A percentile compares a stretch with the other conserved stretches of the same genome.
phyloP scores from a whole-genome alignment of 2,797 vertebrate species.

The Falco concolor region DNA sequence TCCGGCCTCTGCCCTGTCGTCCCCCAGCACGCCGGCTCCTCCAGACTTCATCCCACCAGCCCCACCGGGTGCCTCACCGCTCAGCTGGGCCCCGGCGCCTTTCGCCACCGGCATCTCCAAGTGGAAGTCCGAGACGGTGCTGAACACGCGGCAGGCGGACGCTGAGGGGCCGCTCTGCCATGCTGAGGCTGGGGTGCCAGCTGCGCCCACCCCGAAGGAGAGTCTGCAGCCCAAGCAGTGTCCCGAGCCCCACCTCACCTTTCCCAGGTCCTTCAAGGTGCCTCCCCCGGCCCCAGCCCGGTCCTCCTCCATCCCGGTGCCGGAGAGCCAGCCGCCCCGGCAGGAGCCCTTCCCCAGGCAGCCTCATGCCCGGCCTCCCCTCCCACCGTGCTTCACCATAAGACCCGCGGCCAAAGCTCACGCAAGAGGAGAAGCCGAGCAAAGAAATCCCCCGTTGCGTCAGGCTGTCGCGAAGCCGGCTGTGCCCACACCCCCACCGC shows the following conservation, averaged over 20 bases:
- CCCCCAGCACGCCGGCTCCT: constrained; percentile 62
- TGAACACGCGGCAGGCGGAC: constrained; percentile 63
- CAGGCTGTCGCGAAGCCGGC: fast-evolving
- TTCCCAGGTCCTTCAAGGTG: constrained; percentile 74
- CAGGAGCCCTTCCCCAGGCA: constrained; percentile 20
- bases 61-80: neutral
- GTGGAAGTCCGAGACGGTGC: constrained; percentile 73
- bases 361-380: constrained; percentile 39
- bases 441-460: neutral
- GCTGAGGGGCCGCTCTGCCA: neutral
- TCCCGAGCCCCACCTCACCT: constrained; percentile 68
- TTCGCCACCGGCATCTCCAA: constrained; percentile 60
- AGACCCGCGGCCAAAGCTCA: constrained; percentile 35
- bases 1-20: constrained; percentile 15
- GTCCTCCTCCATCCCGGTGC: constrained; percentile 71
- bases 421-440: neutral
- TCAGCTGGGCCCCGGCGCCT: neutral
- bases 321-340: neutral
- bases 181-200: neutral
- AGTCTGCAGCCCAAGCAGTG: constrained; percentile 8
- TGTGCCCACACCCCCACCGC: neutral
- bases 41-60: constrained; percentile 55
- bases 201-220: constrained; percentile 7
- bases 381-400: constrained; percentile 70
- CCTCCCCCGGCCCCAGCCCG: constrained; percentile 75